Base-by-base conservation (phyloP, 2,888 invertebrate species). In the Choreutis nemorana region DNA sequence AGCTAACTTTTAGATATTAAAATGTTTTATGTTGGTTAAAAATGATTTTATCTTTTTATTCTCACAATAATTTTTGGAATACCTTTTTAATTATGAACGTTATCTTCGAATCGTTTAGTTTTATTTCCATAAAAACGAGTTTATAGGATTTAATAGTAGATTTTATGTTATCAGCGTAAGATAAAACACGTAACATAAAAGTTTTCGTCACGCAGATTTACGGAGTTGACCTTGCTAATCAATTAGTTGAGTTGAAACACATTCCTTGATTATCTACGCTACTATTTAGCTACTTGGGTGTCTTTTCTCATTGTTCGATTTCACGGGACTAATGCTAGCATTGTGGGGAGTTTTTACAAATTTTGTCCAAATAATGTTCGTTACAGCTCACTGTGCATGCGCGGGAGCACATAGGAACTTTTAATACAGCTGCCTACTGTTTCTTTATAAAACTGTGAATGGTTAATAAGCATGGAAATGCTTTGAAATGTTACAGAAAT, bases 221-320 rank as follows among this genome's bases (percentile, higher is more conserved):
- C n/a, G n/a, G n/a, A n/a, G n/a, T 66, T 65, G 50, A 56, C 36
- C 30, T 48, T 37, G 55, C 57, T 42, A 32, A 46, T 38, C 38
- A 34, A 39, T 39, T 26, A 33, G 38, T 38, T 15, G 11, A 22
- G 8, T 24, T 12, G 4, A 24, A 24, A 13, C 8, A 10, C 9
- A 5, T 24, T 24, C 12, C 12, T n/a, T n/a, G n/a, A n/a, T n/a
- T n/a, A n/a, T n/a, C n/a, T 24, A 11, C 12, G 13, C 8, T 10
- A 12, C 13, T 8, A 12, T 8, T 14, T 9, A 9, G 48, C 68
- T 48, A 53, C 66, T 61, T 64, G 70, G 71, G 71, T 62, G 73
- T 71, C 62, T 55, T 35, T 37, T 36, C 37, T 46, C 48, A 45
- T 40, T 54, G 12, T 52, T 54, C 46, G 48, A 68, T 70, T 67